Evolutionary conservation across 2,113 vertebrate species (phyloP), one percentile per base, ranked within the genome.

Genomic region (Syrrhaptes paradoxus): DNA sequence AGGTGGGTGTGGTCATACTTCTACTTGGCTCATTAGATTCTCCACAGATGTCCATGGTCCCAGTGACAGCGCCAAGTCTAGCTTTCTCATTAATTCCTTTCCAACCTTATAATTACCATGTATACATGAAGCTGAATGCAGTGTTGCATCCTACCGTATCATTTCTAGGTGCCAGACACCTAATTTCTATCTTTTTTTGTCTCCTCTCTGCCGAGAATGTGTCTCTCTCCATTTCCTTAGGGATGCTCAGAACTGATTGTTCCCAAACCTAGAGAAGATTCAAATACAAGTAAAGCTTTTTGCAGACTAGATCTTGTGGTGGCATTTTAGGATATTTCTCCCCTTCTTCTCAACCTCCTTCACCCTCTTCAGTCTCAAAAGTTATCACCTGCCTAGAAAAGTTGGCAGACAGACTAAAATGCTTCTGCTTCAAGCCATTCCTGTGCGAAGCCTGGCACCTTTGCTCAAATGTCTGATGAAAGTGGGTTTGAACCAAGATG

Each of bases 91-190:
- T 97, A 96, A 66, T 68, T 87, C 49, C 54, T 93, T 87, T 96
- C 73, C 92, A 88, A 67, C 73, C 93, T 75, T 89, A 66, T 96
- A 96, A 96, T 96, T 95, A 95, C 34, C 80, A 87, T 17, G 45
- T 38, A 54, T 68, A 34, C 22, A 70, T 66, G 73, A 94, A 90
- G 82, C 41, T 80, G 89, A 72, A 85, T 51, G 81, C 68, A 70
- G 54, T 82, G 70, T 32, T 94, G 28, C 83, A 84, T 79, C 52
- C 80, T 76, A 92, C 90, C 61, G 6, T 92, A 92, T 92, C 80
- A 96, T 96, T 96, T 95, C 86, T 76, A 91, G 92, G 88, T 95
- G 93, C 92, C 96, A 96, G 90, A 94, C 88, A 92, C 70, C 41
- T 95, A 72, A 94, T 94, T 93, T 85, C 61, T 94, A 15, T 7